A percentile compares a stretch with the other conserved stretches of the same genome.
Evolutionary conservation across 2,113 vertebrate genomes (phyloP).

Genomic region (Asarcornis scutulata): DNA sequence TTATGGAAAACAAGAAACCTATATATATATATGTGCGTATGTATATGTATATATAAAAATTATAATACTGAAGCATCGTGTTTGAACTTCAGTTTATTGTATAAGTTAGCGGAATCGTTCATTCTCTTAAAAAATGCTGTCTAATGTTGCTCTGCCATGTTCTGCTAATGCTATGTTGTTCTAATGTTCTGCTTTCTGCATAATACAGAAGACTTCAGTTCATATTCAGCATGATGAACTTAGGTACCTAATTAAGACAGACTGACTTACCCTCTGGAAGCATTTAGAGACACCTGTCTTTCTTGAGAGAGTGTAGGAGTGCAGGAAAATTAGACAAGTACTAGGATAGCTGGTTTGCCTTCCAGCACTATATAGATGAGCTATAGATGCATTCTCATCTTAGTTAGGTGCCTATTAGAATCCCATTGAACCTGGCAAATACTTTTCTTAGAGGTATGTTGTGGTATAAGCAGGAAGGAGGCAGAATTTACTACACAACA

Average conservation of each 20-base stretch:
- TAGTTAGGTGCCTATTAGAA: neutral
- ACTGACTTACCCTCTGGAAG: neutral
- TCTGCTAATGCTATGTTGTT: neutral
- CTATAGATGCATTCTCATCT: neutral
- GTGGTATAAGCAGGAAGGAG: neutral
- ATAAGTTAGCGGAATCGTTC: neutral
- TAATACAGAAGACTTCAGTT: neutral
- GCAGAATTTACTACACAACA: neutral
- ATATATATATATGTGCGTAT: too few relatives aligned
- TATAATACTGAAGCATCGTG: neutral
- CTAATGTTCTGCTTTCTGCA: neutral
- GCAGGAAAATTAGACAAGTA: neutral
- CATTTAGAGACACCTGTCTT: neutral
- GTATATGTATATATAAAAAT: neutral
- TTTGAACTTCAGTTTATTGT: neutral
- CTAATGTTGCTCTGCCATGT: neutral
- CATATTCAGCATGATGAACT: neutral
- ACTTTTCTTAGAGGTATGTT: accelerated
- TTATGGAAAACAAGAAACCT: neutral
- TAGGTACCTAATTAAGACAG: neutral
- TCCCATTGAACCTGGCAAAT: neutral
- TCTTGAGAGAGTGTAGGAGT: neutral
- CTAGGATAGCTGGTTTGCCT: neutral
- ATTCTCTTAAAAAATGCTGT: neutral
- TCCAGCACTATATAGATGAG: neutral